Base-by-base conservation (phyloP, 2,797 vertebrate species). In the Chanos chanos region DNA sequence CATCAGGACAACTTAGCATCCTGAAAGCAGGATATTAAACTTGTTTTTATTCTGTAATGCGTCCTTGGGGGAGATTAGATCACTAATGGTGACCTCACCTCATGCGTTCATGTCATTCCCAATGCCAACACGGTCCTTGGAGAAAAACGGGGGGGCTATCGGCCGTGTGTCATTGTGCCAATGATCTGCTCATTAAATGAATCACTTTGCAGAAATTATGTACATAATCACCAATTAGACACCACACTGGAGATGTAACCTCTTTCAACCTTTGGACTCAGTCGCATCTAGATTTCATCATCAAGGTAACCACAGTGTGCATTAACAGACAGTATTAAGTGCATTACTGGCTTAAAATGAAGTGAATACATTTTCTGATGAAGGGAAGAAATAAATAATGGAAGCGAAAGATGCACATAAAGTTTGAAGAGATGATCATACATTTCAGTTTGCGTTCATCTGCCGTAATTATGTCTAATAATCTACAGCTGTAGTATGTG, bases 101-200 rank as follows among this genome's bases (percentile, higher is more conserved):
- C 75, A 49, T 68, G 66, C 64, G 53, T 72, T 83, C 83, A 87
- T 84, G 73, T 83, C 81, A 86, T 81, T 64, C 77, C 43, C 63
- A 47, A 31, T 58, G 58, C 60, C 66, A 64, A 39, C 68, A 16
- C 21, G 45, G 64, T 66, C 61, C 58, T 70, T 77, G 78, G 78
- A 83, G 53, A 69, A 55, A 59, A 73, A 66, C 62, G 71, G 71
- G 71, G 71, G 71, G 71, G 76, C 70, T 75, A 66, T 55, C n/a
- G 39, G 73, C 79, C 67, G 66, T 83, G 77, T 83, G 74, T 87
- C 84, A 82, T 82, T 84, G 83, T 87, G 85, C 86, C 84, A 84
- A 87, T 85, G 87, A 88, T 86, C 79, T 82, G 61, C 77, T 85
- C 76, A 85, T 87, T 90, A 88, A 86, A 85, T 79, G 61, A 89